These are phyloP conservation scores for Epistrophella euchroma DNA, from an alignment of 2,888 invertebrate genomes.

Conservation along the genomic window DNA sequence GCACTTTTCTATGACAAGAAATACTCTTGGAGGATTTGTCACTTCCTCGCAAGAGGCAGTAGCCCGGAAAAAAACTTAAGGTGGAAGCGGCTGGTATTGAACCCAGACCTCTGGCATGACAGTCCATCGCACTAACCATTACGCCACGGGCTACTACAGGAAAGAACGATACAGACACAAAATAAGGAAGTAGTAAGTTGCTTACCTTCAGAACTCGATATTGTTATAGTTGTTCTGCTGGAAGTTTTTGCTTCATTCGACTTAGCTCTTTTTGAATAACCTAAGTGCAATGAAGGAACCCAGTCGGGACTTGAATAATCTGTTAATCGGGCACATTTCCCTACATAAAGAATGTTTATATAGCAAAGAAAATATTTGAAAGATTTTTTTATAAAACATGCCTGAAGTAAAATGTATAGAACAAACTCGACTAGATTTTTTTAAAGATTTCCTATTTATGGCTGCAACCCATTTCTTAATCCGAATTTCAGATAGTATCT, in stretches of 20 bases:
- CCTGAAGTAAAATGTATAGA: constrained; percentile 2
- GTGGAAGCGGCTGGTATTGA: too few relatives aligned
- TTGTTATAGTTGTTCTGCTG: not conserved
- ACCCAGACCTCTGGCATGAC: too few relatives aligned
- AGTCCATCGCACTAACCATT: too few relatives aligned
- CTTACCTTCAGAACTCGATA: not conserved
- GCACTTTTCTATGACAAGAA: too few relatives aligned
- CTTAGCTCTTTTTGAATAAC: not conserved
- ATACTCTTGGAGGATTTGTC: too few relatives aligned
- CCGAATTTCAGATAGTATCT: not conserved
- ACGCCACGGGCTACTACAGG: too few relatives aligned
- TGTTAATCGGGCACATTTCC: too few relatives aligned
- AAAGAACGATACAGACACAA: too few relatives aligned
- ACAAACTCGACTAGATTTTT: not conserved
- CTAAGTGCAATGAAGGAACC: too few relatives aligned
- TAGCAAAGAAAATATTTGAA: not conserved
- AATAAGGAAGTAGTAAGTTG: not conserved
- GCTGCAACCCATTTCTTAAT: not conserved
- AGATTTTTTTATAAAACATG: not conserved
- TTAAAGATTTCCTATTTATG: not conserved
- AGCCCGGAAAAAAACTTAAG: too few relatives aligned
- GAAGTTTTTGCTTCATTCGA: not conserved
- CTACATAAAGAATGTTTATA: not conserved
- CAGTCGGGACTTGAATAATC: too few relatives aligned
- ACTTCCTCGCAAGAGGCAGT: too few relatives aligned